A percentile compares a stretch with the other conserved stretches of the same genome.
These are phyloP conservation scores for Orientallactaga sibirica DNA, from an alignment of 2,797 vertebrate genomes.

Conservation along the genomic window DNA sequence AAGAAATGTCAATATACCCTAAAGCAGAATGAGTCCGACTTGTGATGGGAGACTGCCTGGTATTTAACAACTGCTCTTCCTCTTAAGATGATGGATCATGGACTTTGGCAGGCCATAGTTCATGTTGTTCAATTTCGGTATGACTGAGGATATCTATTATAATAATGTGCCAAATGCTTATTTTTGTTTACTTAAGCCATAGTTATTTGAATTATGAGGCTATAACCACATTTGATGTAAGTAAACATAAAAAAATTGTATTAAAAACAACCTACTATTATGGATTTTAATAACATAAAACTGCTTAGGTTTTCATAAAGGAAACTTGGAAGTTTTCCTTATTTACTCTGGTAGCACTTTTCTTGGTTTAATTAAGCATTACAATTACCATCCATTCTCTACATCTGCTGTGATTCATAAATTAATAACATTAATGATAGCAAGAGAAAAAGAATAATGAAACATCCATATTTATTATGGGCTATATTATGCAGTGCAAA, in stretches of 20 bases:
- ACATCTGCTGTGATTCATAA: constrained; percentile 73
- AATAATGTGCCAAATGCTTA: not conserved
- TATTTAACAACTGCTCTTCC: not conserved
- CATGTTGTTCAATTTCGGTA: constrained; percentile 33
- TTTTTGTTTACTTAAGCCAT: constrained; percentile 22
- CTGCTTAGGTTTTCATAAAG: constrained; percentile 79
- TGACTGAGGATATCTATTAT: not conserved
- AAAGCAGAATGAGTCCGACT: not conserved
- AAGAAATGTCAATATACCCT: not conserved
- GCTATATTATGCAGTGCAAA: constrained; percentile 22
- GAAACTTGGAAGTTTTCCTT: constrained; percentile 72
- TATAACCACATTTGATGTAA: constrained; percentile 17
- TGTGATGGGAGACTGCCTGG: not conserved
- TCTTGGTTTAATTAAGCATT: constrained; percentile 80
- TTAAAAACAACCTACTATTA: constrained; percentile 24
- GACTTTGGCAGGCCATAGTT: not conserved
- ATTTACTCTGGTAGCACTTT: constrained; percentile 69
- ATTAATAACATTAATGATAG: constrained; percentile 79
- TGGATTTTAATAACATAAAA: constrained; percentile 69
- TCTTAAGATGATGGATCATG: not conserved
- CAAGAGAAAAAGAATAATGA: constrained; percentile 73
- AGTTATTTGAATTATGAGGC: constrained; percentile 36
- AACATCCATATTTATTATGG: constrained; percentile 70
- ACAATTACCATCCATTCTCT: constrained; percentile 72
- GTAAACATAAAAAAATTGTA: constrained; percentile 59